Conservation (phyloP, 1,140 invertebrate species). For the Drosophila sp. region DNA sequence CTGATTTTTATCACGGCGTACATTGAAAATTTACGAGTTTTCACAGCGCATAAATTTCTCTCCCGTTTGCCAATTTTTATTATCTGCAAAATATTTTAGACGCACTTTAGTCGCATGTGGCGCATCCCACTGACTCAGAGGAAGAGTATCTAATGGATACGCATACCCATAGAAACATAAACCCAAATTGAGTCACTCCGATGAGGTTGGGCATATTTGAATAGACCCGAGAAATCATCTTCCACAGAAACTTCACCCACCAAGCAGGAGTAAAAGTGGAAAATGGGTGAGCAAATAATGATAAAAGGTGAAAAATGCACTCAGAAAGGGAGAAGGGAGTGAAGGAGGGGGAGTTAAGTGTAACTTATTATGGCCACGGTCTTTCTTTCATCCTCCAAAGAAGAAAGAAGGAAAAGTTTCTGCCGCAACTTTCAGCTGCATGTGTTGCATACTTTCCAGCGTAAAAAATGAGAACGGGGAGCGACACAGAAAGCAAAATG, state of each 20-base stretch:
- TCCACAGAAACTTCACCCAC: constrained; percentile 8
- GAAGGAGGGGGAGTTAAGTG: constrained; percentile 14
- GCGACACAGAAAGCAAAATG: constrained; percentile 11
- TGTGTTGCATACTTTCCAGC: constrained; percentile 56
- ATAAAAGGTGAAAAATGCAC: constrained; percentile 55
- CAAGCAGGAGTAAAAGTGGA: neutral
- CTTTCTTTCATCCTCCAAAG: constrained; percentile 4
- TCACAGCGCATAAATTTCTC: constrained; percentile 53
- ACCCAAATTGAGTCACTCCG: constrained; percentile 55
- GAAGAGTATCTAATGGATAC: constrained; percentile 41
- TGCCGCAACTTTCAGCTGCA: constrained; percentile 62
- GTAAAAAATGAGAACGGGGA: constrained; percentile 30
- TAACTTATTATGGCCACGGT: constrained; percentile 48
- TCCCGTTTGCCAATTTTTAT: constrained; percentile 58
- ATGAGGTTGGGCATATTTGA: constrained; percentile 35
- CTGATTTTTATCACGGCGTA: constrained; percentile 57
- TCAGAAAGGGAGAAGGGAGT: neutral
- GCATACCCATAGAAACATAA: constrained; percentile 14
- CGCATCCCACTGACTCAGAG: constrained; percentile 26
- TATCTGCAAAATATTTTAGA: constrained; percentile 66
- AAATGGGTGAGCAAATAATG: constrained; percentile 49
- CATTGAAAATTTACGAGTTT: constrained; percentile 69
- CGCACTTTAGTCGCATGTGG: constrained; percentile 33
- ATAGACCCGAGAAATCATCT: constrained; percentile 41
- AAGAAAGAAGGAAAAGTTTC: constrained; percentile 42